Base-by-base conservation (phyloP, 2,888 invertebrate species). In the Tetranychus piercei region DNA sequence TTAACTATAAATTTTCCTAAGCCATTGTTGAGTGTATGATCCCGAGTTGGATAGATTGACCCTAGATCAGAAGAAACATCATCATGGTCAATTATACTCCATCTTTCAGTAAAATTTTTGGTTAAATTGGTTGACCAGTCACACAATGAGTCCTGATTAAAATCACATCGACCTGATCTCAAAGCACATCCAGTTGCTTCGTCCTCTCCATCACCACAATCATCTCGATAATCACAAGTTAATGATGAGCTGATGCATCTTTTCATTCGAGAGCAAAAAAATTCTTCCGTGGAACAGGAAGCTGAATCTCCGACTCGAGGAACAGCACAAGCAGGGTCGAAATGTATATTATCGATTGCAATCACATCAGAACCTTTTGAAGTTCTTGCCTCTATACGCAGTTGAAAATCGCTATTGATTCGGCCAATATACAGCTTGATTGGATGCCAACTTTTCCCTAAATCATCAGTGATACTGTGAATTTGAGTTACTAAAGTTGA, bases 141-240 rank as follows among this genome's bases (percentile, higher is more conserved):
- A 69, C 74, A 74, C 11, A 55, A 55, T 15, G 15, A 6, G 8
- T 69, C 74, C 6, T 66, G 23, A 9, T 74, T 66, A 71, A 74
- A 74, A 34, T 74, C 67, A 70, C 74, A 74, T 43, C 69, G n/a
- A 71, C 20, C n/a, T 74, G 67, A 66, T 15, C 22, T 20, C 6
- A 71, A 66, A 71, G 11, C 20, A 23, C n/a, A n/a, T 9, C 15
- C 55, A 55, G 9, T 15, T 55, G 9, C 3, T 55, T 55, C 55
- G 55, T 55, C 55, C 6, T 55, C 55, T 55, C 15, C 23, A 45
- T 44, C 74, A 11, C 67, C 66, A 44, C 74, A 74, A 34, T 74
- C 74, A 69, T 74, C 74, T 43, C 66, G 15, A 70, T 44, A 74
- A 44, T 66, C 74, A 43, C 69, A 74, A n/a, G 66, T 18, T 43